Evolutionary conservation across 2,113 vertebrate species (phyloP).

Genomic region (Rhabdomys dilectus): DNA sequence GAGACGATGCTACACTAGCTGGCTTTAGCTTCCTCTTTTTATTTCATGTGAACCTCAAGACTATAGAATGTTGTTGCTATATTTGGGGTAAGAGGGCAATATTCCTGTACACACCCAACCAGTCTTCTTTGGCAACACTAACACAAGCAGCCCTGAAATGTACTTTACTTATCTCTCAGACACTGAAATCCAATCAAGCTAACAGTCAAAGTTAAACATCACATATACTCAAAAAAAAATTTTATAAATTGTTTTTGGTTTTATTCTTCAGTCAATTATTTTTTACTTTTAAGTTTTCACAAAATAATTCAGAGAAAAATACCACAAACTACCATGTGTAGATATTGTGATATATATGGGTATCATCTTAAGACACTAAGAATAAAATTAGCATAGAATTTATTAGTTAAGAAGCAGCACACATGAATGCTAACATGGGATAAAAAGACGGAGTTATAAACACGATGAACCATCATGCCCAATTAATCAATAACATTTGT

Average conservation of each 20-base stretch:
- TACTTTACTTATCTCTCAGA: background rate
- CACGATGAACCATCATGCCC: background rate
- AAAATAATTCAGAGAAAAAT: conserved; percentile 9
- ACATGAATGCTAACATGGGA: background rate
- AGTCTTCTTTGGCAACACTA: background rate
- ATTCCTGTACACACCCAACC: background rate
- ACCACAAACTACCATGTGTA: background rate
- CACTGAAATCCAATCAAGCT: background rate
- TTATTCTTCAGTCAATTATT: conserved; percentile 9
- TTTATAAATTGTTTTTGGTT: background rate
- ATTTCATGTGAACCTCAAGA: too few species aligned
- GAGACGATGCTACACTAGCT: background rate
- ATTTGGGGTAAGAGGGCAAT: background rate
- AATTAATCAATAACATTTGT: background rate
- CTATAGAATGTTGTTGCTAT: background rate
- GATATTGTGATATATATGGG: background rate
- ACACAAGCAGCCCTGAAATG: too few species aligned
- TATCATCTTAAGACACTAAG: background rate
- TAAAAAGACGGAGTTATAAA: background rate
- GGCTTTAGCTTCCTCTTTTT: background rate
- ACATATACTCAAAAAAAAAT: background rate
- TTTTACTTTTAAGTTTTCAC: background rate
- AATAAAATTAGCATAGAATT: background rate
- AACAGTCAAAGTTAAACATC: background rate
- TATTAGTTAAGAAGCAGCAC: background rate